phyloP scores from a whole-genome alignment of 2,113 vertebrate species.

The Triplophysa siluroides region DNA sequence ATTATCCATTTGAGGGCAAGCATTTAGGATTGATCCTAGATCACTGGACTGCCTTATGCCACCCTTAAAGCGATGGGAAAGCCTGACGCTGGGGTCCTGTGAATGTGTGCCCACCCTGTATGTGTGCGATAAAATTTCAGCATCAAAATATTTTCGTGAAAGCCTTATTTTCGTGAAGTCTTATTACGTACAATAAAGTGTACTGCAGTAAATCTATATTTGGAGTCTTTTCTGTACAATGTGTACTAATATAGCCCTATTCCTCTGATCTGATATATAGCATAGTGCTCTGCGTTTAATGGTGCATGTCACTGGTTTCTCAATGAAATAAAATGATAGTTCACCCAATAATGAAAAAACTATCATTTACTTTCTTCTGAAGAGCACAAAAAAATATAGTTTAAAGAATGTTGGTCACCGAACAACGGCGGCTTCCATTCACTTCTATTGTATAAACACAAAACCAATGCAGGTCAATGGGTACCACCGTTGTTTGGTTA shows the following conservation, averaged over 20 bases:
- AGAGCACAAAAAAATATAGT: no score
- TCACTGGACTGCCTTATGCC: neutral
- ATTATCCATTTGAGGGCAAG: conserved; percentile 33
- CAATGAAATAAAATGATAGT: conserved; percentile 22
- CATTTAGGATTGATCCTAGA: neutral
- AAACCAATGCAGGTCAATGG: no score
- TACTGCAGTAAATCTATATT: neutral
- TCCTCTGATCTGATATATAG: conserved; percentile 18
- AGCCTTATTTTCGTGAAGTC: no score
- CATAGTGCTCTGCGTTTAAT: conserved; percentile 13
- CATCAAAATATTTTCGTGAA: conserved; percentile 16
- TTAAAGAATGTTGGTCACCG: no score
- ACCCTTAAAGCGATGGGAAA: neutral
- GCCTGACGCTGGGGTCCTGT: neutral
- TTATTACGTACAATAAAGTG: neutral
- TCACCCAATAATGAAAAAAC: no score
- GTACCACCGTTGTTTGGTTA: no score
- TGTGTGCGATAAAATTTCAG: neutral
- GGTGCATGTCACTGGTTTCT: conserved; percentile 3
- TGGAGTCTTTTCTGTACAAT: neutral
- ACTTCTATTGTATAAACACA: no score
- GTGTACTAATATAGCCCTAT: neutral
- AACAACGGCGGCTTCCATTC: no score
- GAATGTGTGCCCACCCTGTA: neutral
- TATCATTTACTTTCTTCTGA: no score